These are phyloP conservation scores for Oplegnathus fasciatus DNA, from an alignment of 2,113 vertebrate genomes.

Conservation along the genomic window DNA sequence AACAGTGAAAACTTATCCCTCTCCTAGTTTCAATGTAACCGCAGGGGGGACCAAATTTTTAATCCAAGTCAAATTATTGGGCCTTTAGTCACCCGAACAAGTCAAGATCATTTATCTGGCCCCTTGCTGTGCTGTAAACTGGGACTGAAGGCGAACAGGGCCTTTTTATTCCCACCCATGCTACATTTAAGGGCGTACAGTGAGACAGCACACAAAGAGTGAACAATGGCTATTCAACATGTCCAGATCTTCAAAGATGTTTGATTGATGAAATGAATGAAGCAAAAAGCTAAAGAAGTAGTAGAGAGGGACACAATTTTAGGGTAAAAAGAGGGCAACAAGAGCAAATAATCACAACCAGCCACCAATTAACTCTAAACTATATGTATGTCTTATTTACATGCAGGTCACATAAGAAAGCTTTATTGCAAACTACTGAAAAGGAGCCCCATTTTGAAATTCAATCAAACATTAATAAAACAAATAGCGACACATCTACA, in stretches of 20 bases:
- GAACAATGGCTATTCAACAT: slow-evolving; percentile 60
- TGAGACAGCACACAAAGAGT: slow-evolving; percentile 42
- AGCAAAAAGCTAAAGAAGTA: slow-evolving; percentile 20
- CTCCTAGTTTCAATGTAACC: slow-evolving; percentile 44
- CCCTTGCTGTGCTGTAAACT: slow-evolving; percentile 60
- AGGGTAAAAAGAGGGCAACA: neutral
- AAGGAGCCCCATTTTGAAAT: neutral
- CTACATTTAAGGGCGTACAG: slow-evolving; percentile 49
- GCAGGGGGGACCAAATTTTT: slow-evolving; percentile 57
- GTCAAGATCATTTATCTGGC: slow-evolving; percentile 70
- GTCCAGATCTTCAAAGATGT: slow-evolving; percentile 29
- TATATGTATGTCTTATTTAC: neutral
- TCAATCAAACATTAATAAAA: neutral
- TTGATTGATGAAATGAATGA: slow-evolving; percentile 8
- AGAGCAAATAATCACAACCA: neutral
- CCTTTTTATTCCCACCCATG: slow-evolving; percentile 28
- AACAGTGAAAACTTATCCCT: slow-evolving; percentile 46
- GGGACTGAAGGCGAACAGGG: slow-evolving; percentile 25
- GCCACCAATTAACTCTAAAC: slow-evolving; percentile 10
- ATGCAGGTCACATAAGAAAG: neutral
- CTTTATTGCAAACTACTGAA: neutral
- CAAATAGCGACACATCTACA: neutral
- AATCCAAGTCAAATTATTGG: slow-evolving; percentile 76
- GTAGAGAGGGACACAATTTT: neutral
- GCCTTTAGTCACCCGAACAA: slow-evolving; percentile 50